Conservation (phyloP, 2,888 invertebrate species). For the Leptopilina myrica region DNA sequence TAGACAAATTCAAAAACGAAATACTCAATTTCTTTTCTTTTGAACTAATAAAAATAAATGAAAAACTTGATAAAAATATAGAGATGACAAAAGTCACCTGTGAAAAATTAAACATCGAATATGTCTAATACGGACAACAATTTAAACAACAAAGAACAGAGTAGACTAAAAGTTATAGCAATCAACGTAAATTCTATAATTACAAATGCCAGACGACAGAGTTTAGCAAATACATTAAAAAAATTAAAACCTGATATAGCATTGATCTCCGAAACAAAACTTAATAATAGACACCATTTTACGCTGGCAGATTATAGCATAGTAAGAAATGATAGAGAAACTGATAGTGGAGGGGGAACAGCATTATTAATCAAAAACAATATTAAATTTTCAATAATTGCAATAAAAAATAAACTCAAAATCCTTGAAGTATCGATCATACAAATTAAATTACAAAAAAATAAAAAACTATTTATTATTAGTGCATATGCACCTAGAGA, state of each 20-base stretch:
- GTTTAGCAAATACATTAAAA: too few relatives aligned
- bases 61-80: conserved; percentile 1
- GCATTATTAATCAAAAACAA: too few relatives aligned
- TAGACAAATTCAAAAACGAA: not conserved
- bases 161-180: not conserved
- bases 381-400: too few relatives aligned
- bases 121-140: not conserved
- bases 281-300: not conserved
- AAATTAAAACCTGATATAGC: not conserved
- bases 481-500: too few relatives aligned
- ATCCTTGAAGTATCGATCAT: too few relatives aligned
- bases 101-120: not conserved
- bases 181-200: too few relatives aligned
- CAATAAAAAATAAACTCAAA: too few relatives aligned
- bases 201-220: too few relatives aligned
- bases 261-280: not conserved
- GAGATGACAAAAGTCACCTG: not conserved
- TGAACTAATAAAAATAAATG: not conserved
- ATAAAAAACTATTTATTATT: too few relatives aligned
- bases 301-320: not conserved
- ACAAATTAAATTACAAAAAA: too few relatives aligned
- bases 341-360: too few relatives aligned
- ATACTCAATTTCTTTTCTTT: not conserved
- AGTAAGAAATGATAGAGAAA: too few relatives aligned
- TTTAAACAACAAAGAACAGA: not conserved